A percentile compares a stretch with the other conserved stretches of the same genome.
Evolutionary conservation across 2,888 invertebrate genomes (phyloP).

Genomic region (Cheiracanthium punctorium): DNA sequence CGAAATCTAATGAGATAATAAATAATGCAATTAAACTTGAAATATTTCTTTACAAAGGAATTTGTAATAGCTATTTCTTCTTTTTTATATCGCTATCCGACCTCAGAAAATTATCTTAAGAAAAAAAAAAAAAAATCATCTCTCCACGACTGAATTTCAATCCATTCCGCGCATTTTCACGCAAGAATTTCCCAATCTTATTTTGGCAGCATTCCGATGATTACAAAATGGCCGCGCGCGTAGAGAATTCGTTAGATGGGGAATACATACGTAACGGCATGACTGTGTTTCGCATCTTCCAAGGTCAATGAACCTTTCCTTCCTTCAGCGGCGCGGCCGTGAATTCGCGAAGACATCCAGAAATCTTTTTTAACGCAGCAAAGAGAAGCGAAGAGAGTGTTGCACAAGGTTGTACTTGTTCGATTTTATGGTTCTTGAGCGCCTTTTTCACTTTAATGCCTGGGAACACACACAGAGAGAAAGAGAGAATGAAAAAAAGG

Average conservation of each 20-base stretch:
- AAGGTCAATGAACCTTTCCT: conserved; percentile 34
- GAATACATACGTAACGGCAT: conserved; percentile 39
- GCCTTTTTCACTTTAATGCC: background rate
- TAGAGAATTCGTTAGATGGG: conserved; percentile 7
- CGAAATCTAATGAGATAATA: too few species aligned
- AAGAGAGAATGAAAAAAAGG: too few species aligned
- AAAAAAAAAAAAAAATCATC: background rate
- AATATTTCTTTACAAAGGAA: too few species aligned
- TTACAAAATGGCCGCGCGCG: conserved; percentile 19
- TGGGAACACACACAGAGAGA: background rate
- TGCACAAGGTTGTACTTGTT: conserved; percentile 4
- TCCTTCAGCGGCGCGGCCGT: conserved; percentile 40
- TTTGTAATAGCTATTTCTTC: too few species aligned
- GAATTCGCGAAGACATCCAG: conserved; percentile 11
- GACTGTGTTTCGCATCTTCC: conserved; percentile 59
- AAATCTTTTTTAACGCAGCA: background rate
- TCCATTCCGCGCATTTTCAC: background rate
- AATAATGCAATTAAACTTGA: too few species aligned
- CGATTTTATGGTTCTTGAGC: background rate
- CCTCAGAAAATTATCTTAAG: background rate
- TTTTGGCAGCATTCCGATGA: conserved; percentile 10
- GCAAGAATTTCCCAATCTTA: background rate
- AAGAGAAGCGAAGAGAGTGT: background rate
- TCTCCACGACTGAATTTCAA: background rate
- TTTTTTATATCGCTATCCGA: background rate